These are phyloP conservation scores for Apodemus speciosus DNA, from an alignment of 2,113 vertebrate genomes.

Conservation along the genomic window DNA sequence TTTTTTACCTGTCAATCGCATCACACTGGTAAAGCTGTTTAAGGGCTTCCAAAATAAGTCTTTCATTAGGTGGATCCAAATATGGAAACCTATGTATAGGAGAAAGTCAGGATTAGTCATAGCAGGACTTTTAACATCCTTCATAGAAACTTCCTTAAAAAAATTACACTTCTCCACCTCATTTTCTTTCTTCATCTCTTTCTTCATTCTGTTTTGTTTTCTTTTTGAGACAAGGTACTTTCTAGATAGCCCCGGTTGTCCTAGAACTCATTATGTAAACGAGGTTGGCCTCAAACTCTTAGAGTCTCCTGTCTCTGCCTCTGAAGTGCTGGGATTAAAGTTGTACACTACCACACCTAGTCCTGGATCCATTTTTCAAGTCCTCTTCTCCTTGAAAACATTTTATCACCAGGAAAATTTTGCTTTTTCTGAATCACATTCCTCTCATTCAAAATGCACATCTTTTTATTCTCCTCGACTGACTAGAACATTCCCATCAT, in stretches of 20 bases:
- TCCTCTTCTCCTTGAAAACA: not conserved
- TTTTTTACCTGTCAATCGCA: slow-evolving; percentile 95
- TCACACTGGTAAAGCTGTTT: slow-evolving; percentile 96
- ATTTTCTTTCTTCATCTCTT: not conserved
- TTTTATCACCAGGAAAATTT: not conserved
- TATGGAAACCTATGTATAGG: slow-evolving; percentile 92
- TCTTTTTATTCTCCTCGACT: not conserved
- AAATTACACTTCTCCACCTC: not conserved
- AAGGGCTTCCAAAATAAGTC: slow-evolving; percentile 94
- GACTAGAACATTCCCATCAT: not conserved
- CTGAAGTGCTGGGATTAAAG: not conserved
- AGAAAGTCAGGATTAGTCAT: not conserved
- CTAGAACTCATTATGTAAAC: not conserved
- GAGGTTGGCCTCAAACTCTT: not conserved
- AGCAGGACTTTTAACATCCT: not conserved
- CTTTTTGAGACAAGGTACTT: not conserved
- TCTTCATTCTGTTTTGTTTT: not conserved
- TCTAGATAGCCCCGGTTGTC: not conserved
- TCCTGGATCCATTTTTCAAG: slow-evolving; percentile 23
- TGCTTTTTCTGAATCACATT: slow-evolving; percentile 44
- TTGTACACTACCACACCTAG: not conserved
- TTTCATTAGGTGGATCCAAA: slow-evolving; percentile 95
- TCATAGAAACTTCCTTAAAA: slow-evolving; percentile 18
- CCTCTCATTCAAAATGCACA: slow-evolving; percentile 25
- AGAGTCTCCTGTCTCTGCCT: not conserved